phyloP scores from a whole-genome alignment of 2,797 vertebrate species.

The Carapus acus region DNA sequence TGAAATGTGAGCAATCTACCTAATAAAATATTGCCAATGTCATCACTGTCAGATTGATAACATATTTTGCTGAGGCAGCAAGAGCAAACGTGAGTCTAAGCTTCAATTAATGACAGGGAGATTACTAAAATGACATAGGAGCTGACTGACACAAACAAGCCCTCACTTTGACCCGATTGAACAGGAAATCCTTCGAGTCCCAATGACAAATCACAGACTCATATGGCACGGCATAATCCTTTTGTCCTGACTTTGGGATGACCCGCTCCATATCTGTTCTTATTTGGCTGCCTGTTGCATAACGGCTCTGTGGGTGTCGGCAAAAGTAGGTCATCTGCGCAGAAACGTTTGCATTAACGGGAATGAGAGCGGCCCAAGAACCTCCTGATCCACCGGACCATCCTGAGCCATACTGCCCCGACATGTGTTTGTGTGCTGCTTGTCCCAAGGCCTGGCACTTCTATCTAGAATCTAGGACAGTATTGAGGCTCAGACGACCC shows the following conservation, averaged over 20 bases:
- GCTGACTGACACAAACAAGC: constrained; percentile 8
- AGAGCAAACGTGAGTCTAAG: background rate
- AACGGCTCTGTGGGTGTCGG: constrained; percentile 53
- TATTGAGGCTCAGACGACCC: too few species aligned
- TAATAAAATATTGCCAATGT: background rate
- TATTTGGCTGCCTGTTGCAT: constrained; percentile 40
- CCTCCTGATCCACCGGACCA: too few species aligned
- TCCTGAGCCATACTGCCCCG: too few species aligned
- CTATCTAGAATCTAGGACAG: too few species aligned
- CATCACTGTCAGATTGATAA: background rate
- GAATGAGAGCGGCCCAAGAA: background rate
- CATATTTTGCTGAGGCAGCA: constrained; percentile 3
- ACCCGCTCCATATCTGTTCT: constrained; percentile 36
- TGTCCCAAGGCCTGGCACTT: too few species aligned
- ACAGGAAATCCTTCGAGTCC: constrained; percentile 1
- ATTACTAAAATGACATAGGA: background rate
- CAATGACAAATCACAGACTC: constrained; percentile 28
- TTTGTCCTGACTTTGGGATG: constrained; percentile 46
- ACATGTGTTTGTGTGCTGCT: too few species aligned
- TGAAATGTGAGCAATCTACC: too few species aligned
- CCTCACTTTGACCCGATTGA: constrained; percentile 17
- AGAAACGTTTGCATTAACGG: constrained; percentile 19
- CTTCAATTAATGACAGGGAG: background rate
- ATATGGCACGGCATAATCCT: constrained; percentile 26
- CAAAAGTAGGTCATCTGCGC: constrained; percentile 49